phyloP scores from a whole-genome alignment of 1,140 invertebrate species.

The Campoletis sonorensis region DNA sequence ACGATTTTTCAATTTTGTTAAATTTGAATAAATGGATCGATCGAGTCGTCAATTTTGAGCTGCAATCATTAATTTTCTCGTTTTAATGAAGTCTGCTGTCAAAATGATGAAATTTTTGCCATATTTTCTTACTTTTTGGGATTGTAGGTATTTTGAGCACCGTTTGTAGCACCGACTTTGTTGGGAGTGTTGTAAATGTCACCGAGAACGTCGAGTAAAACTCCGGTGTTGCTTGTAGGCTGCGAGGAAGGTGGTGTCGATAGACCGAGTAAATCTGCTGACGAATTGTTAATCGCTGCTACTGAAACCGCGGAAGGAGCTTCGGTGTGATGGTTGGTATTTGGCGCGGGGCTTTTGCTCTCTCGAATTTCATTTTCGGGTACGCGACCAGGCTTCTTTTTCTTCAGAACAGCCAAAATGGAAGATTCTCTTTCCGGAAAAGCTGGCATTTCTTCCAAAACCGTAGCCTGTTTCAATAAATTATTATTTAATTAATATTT shows the following conservation, averaged over 20 bases:
- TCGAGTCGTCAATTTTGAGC: neutral
- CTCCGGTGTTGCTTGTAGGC: slow-evolving; percentile 82
- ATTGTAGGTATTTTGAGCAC: slow-evolving; percentile 84
- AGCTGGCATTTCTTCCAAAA: slow-evolving; percentile 99
- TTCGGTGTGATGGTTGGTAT: slow-evolving; percentile 80
- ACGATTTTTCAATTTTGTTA: too few species aligned
- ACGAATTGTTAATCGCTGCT: slow-evolving; percentile 77
- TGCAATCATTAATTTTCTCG: neutral
- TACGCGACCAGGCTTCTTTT: slow-evolving; percentile 96
- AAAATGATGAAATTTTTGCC: slow-evolving; percentile 14
- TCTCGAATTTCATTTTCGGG: slow-evolving; percentile 90
- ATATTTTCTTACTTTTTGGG: slow-evolving; percentile 84
- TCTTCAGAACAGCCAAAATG: slow-evolving; percentile 97
- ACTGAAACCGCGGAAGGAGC: slow-evolving; percentile 58
- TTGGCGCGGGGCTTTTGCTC: slow-evolving; percentile 86
- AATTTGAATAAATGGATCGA: neutral
- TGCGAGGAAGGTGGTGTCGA: slow-evolving; percentile 87
- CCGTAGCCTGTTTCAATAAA: slow-evolving; percentile 84
- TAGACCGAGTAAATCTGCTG: slow-evolving; percentile 90
- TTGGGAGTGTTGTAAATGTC: slow-evolving; percentile 87
- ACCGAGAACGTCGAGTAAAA: slow-evolving; percentile 94
- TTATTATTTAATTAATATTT: neutral
- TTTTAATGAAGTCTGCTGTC: neutral
- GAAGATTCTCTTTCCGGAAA: slow-evolving; percentile 99
- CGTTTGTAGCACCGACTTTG: slow-evolving; percentile 79